These are phyloP conservation scores for Chamaea fasciata DNA, from an alignment of 2,113 vertebrate genomes.

Conservation along the genomic window DNA sequence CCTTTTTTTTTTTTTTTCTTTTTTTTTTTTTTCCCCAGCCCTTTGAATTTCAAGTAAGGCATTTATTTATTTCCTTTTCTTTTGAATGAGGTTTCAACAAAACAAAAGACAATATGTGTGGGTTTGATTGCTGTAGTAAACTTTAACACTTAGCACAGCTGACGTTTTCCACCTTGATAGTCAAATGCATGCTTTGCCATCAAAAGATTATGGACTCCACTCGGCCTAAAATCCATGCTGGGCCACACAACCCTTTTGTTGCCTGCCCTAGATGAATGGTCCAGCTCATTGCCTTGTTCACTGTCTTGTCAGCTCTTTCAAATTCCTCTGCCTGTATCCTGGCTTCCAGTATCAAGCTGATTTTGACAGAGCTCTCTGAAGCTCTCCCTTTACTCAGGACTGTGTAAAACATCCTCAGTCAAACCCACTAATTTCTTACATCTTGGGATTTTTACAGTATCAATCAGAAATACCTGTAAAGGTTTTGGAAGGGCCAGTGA, in stretches of 20 bases:
- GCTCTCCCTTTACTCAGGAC: background rate
- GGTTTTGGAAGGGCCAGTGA: background rate
- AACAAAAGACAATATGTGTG: background rate
- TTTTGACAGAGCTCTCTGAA: background rate
- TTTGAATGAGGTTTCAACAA: background rate
- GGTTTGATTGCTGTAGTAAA: background rate
- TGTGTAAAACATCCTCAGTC: background rate
- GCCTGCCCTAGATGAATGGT: background rate
- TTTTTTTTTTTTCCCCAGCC: background rate
- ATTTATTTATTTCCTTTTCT: background rate
- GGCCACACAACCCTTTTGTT: background rate
- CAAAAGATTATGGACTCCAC: background rate
- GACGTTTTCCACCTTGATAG: background rate
- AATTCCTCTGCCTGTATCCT: background rate
- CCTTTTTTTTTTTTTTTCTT: background rate
- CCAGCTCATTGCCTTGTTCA: background rate
- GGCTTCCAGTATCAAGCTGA: background rate
- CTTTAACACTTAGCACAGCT: background rate
- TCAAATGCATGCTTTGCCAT: background rate
- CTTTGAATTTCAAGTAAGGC: slow-evolving; percentile 68
- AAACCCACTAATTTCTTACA: background rate
- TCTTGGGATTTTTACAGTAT: background rate
- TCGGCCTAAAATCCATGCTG: background rate
- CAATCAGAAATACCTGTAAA: background rate
- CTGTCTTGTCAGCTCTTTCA: background rate